Evolutionary conservation across 1,140 invertebrate species (phyloP).

Genomic region (Drosophila subpulchrella): DNA sequence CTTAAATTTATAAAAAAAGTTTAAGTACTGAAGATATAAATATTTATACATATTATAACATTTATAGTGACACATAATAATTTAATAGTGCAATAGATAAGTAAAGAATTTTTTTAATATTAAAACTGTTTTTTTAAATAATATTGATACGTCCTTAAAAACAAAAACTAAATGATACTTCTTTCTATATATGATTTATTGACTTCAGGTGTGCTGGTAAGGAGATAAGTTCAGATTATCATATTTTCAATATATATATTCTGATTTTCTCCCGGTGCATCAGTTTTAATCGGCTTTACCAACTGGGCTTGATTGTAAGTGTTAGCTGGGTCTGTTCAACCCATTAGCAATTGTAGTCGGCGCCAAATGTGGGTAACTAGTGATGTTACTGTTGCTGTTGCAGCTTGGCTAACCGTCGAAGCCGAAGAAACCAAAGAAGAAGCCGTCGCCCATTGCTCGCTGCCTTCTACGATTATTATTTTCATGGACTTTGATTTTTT

Average conservation of each 20-base stretch:
- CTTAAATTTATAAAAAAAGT: background rate
- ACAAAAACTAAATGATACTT: too few relatives aligned
- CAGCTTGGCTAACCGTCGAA: slow-evolving; percentile 62
- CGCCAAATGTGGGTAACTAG: slow-evolving; percentile 81
- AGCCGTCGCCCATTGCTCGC: slow-evolving; percentile 40
- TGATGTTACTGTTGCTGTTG: slow-evolving; percentile 51
- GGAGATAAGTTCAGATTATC: too few relatives aligned
- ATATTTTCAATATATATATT: background rate
- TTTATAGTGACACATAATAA: too few relatives aligned
- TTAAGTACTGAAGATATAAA: too few relatives aligned
- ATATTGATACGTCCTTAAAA: too few relatives aligned
- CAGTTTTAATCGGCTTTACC: slow-evolving; percentile 54
- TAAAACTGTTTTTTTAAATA: too few relatives aligned
- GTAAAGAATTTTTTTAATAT: too few relatives aligned
- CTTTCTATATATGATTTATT: too few relatives aligned
- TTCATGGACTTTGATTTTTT: slow-evolving; percentile 85
- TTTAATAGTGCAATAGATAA: too few relatives aligned
- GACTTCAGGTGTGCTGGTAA: too few relatives aligned
- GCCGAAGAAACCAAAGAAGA: slow-evolving; percentile 4
- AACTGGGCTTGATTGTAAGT: slow-evolving; percentile 10
- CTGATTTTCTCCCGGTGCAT: slow-evolving; percentile 17
- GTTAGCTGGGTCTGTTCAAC: slow-evolving; percentile 49
- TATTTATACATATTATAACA: too few relatives aligned
- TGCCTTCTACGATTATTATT: slow-evolving; percentile 78
- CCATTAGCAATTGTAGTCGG: slow-evolving; percentile 59